phyloP scores from a whole-genome alignment of 2,888 invertebrate genomes.

The Lasioglossum lativentre region DNA sequence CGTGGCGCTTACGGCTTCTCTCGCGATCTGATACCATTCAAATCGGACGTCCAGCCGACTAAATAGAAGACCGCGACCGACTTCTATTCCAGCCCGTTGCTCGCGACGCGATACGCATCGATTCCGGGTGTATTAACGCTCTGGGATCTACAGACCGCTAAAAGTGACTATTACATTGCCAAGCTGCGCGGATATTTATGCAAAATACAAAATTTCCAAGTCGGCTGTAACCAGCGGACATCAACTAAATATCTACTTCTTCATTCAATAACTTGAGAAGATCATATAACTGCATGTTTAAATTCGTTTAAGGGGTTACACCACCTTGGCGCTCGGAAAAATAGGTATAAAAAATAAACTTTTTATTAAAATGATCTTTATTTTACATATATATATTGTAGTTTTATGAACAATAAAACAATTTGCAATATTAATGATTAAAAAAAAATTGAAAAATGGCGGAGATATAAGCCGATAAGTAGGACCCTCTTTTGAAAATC shows the following conservation, averaged over 20 bases:
- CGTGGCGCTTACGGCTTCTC: slow-evolving; percentile 13
- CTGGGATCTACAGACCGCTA: background rate
- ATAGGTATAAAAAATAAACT: too few relatives aligned
- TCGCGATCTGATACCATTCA: slow-evolving; percentile 70
- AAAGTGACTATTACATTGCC: background rate
- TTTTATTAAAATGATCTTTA: too few relatives aligned
- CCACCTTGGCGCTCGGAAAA: too few relatives aligned
- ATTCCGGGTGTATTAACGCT: slow-evolving; percentile 56
- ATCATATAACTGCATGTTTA: background rate
- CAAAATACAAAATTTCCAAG: background rate
- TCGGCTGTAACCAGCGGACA: background rate
- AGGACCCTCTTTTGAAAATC: too few relatives aligned
- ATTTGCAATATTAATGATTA: too few relatives aligned
- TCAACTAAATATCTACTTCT: background rate
- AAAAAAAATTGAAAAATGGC: too few relatives aligned
- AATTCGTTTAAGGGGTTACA: background rate
- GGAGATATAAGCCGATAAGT: too few relatives aligned
- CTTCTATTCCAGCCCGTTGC: slow-evolving; percentile 6
- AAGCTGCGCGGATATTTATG: background rate
- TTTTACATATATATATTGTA: too few relatives aligned
- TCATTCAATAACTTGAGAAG: background rate
- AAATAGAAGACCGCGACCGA: slow-evolving; percentile 49
- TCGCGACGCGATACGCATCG: slow-evolving; percentile 61
- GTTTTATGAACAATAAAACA: too few relatives aligned
- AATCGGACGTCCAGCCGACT: slow-evolving; percentile 56